phyloP scores from a whole-genome alignment of 2,113 vertebrate species.

The Campylomormyrus tamandua region DNA sequence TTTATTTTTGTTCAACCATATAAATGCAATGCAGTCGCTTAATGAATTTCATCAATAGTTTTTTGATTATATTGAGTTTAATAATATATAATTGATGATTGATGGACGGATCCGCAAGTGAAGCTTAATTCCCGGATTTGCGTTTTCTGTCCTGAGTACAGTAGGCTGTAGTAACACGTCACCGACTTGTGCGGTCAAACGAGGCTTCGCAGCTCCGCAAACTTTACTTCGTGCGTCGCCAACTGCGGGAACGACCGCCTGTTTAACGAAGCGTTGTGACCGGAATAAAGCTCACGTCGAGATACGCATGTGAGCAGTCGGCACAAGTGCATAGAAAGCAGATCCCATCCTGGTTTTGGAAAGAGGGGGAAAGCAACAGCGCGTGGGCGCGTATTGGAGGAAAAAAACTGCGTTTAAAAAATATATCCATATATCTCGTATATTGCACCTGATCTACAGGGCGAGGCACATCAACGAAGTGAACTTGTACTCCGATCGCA shows the following conservation, averaged over 20 bases:
- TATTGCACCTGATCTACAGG: background rate
- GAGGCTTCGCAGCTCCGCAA: background rate
- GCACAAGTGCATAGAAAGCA: background rate
- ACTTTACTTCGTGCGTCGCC: background rate
- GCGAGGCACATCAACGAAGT: background rate
- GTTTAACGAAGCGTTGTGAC: background rate
- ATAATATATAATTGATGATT: background rate
- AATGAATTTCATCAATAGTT: background rate
- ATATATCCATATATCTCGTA: background rate
- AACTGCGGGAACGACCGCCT: background rate
- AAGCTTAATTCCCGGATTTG: background rate
- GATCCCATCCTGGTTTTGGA: background rate
- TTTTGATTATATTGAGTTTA: background rate
- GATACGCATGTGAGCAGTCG: background rate
- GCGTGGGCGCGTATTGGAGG: background rate
- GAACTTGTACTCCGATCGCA: background rate
- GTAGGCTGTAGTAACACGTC: slow-evolving; percentile 4
- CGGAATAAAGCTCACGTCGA: background rate
- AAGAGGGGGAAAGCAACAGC: background rate
- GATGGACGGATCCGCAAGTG: background rate
- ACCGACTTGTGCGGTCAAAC: background rate
- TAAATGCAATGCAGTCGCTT: background rate
- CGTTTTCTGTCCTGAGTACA: background rate
- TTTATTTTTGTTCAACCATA: background rate
- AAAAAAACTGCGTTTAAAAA: slow-evolving; percentile 7